Evolutionary conservation across 2,113 vertebrate genomes (phyloP).

Genomic region (Orycteropus afer): DNA sequence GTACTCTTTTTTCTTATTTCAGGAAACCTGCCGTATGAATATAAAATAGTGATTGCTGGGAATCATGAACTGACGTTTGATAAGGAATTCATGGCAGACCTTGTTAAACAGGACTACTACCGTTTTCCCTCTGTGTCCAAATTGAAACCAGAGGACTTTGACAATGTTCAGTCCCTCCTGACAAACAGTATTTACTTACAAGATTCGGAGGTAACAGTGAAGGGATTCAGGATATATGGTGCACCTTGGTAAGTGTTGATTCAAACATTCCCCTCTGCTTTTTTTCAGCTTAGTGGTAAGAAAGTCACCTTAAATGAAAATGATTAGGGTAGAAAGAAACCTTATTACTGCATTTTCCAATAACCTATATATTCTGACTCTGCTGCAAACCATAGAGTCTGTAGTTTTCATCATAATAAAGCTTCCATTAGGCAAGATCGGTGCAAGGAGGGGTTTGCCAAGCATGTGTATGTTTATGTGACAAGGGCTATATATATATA

Average conservation of each 20-base stretch:
- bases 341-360: background rate
- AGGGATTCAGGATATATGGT: conserved; percentile 99
- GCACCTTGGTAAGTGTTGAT: conserved; percentile 94
- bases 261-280: conserved; percentile 58
- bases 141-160: conserved; percentile 99
- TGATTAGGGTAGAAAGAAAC: conserved; percentile 43
- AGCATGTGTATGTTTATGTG: background rate
- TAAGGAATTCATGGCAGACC: conserved; percentile 99
- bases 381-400: background rate
- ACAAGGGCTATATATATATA: background rate
- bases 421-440: background rate
- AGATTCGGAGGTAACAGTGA: conserved; percentile 98
- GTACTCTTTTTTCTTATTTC: conserved; percentile 85
- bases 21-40: conserved; percentile 98
- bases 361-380: background rate
- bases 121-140: conserved; percentile 99
- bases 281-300: conserved; percentile 50
- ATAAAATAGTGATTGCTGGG: conserved; percentile 99
- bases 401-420: background rate
- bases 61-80: conserved; percentile 99
- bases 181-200: conserved; percentile 99
- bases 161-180: conserved; percentile 98
- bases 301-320: conserved; percentile 40
- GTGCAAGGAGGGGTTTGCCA: background rate
- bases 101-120: conserved; percentile 99